Base-by-base conservation (phyloP, 2,888 invertebrate genomes). In the Malacosoma neustria region DNA sequence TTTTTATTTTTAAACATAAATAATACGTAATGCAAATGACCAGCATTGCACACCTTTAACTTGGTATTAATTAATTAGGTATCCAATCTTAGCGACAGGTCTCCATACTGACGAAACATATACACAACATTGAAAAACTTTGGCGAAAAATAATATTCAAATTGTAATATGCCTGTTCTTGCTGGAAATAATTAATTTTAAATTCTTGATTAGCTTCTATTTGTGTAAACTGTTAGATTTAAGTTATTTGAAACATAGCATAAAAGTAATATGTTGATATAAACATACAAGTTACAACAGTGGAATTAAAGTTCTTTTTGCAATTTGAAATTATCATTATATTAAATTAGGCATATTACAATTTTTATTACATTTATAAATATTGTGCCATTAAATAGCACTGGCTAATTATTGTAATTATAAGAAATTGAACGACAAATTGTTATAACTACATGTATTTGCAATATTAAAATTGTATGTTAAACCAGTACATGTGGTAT, bases 41-140 rank as follows among this genome's bases (percentile, higher is more conserved):
- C 85, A 80, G 85, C 84, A 85, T 81, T 84, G 84, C 82, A 82
- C 72, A 84, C 79, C 75, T 77, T 64, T 66, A 77, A 75, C 72
- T 76, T 66, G 74, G 76, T 81, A 73, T 72, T 77, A 72, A 73
- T 72, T 74, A 77, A 64, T 74, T 81, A 81, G 63, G 67, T 76
- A 71, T 74, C 73, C 79, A 77, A 81, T 81, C 76, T 74, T 81
- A 76, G 64, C 72, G 68, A 77, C 75, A 82, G 69, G 73, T 75
- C 62, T 69, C 56, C 73, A 74, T 71, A 76, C 65, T 67, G 73
- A 77, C 68, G 67, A 73, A 81, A 73, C 67, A 66, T 57, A 63
- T 59, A 64, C 71, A 72, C 69, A 65, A 72, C 71, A 72, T 54
- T 66, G 66, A 72, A 67, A 63, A 64, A 66, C 64, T 72, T 70